Base-by-base conservation (phyloP, 2,113 vertebrate species). In the Odobenus rosmarus region DNA sequence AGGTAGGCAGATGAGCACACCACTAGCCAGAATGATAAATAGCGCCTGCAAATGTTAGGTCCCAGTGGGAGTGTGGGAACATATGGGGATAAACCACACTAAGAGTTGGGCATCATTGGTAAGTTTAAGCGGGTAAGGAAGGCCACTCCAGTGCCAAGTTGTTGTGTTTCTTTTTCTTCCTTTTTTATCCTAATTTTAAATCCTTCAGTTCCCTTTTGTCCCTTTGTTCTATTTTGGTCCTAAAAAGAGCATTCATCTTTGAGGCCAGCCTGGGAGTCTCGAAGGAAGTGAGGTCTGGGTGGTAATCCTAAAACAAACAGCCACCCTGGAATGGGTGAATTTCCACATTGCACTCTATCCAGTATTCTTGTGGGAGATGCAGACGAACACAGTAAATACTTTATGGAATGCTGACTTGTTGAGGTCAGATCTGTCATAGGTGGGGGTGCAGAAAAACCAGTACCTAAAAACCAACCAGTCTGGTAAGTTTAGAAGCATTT, bases 151-250 rank as follows among this genome's bases (percentile, higher is more conserved):
- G 26, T 1, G 42, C 96, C 88, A 93, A 55, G 85, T 8, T 51
- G 49, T 10, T 64, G 19, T 21, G 59, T 55, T 39, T 28, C 15
- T 33, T 36, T 21, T 26, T 39, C 46, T 0, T 24, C n/a, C 59
- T 67, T 72, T 93, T 91, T n/a, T 0, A 93, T 95, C 89, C 91
- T 96, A 85, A 95, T 96, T 97, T 97, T 93, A 97, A 97, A 95
- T 62, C 59, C 88, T 93, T 93, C 82, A 89, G 69, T 95, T 97
- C 72, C 28, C 61, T 95, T 97, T 95, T 94, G 90, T 91, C 88
- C 77, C 77, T 96, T 87, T 95, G 80, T 97, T 97, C 92, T 97
- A 96, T 95, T 97, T 98, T 88, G 39, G 88, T 96, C 61, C 46
- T 97, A 88, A 96, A 97, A 97, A 72, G 92, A 96, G 61, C 81